A percentile compares a stretch with the other conserved stretches of the same genome.
These are phyloP conservation scores for Zingel zingel DNA, from an alignment of 2,113 vertebrate species.

Conservation along the genomic window DNA sequence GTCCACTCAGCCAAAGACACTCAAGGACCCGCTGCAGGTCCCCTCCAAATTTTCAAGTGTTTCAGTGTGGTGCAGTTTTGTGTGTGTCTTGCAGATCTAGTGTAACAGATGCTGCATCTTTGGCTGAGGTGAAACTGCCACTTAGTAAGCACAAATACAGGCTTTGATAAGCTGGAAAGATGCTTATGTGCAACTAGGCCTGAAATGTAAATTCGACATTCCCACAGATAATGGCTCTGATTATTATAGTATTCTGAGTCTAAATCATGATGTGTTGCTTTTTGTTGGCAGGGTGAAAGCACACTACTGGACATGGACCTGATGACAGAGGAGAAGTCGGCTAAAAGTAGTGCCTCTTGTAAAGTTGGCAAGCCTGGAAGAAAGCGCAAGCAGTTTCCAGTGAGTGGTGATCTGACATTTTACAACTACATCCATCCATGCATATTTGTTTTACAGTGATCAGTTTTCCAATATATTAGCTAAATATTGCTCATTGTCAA, in stretches of 20 bases:
- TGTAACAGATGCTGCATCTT: neutral
- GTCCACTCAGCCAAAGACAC: conserved; percentile 65
- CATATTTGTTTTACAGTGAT: neutral
- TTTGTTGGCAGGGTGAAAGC: conserved; percentile 86
- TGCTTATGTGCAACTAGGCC: neutral
- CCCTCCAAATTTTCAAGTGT: conserved; percentile 41
- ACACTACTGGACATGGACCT: conserved; percentile 83
- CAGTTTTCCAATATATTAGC: neutral
- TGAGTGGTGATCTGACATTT: conserved; percentile 82
- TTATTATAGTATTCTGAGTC: neutral
- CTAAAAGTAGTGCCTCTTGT: conserved; percentile 84
- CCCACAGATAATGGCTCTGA: neutral
- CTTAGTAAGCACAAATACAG: neutral
- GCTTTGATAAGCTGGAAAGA: conserved; percentile 1
- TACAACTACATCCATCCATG: neutral
- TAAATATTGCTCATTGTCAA: neutral
- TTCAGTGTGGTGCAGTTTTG: conserved; percentile 16
- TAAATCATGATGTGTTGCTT: conserved; percentile 12
- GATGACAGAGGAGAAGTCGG: conserved; percentile 87
- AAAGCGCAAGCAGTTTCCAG: conserved; percentile 91
- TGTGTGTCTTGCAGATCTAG: conserved; percentile 24
- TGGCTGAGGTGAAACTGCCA: neutral
- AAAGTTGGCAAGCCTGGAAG: conserved; percentile 90
- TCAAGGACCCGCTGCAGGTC: conserved; percentile 33
- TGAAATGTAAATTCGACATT: neutral